Conservation (phyloP, 2,888 invertebrate genomes). For the Druceiella hillmani region DNA sequence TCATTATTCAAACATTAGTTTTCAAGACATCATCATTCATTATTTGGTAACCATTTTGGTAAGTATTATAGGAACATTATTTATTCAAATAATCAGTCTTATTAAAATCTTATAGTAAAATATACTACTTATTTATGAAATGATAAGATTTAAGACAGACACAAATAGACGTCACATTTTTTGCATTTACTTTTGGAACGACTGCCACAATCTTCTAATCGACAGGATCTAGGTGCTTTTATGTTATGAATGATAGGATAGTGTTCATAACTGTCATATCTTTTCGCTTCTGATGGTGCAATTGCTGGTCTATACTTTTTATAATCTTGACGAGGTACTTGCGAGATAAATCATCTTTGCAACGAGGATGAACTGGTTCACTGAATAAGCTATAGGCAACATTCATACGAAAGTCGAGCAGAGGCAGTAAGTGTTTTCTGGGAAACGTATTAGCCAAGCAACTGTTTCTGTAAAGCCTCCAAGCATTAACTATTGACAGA, state of each 20-base stretch:
- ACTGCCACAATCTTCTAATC: slow-evolving; percentile 22
- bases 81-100: too few species aligned
- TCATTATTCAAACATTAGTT: too few species aligned
- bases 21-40: too few species aligned
- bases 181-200: slow-evolving; percentile 22
- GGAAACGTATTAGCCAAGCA: slow-evolving; percentile 8
- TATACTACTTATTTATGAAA: slow-evolving; percentile 4
- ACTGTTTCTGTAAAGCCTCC: too few species aligned
- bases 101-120: slow-evolving; percentile 2
- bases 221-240: slow-evolving; percentile 22
- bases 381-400: slow-evolving; percentile 13
- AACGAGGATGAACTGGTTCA: slow-evolving; percentile 9
- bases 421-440: slow-evolving; percentile 10
- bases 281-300: slow-evolving; percentile 21
- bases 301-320: slow-evolving; percentile 11
- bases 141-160: slow-evolving; percentile 15
- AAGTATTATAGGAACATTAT: too few species aligned
- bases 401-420: slow-evolving; percentile 17
- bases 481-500: too few species aligned
- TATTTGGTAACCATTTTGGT: too few species aligned
- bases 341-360: not conserved
- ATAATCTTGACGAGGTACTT: not conserved
- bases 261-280: slow-evolving; percentile 27
- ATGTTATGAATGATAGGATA: slow-evolving; percentile 23
- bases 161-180: slow-evolving; percentile 22